These are phyloP conservation scores for Helicorthomorpha holstii DNA, from an alignment of 1,140 invertebrate species.

Conservation along the genomic window DNA sequence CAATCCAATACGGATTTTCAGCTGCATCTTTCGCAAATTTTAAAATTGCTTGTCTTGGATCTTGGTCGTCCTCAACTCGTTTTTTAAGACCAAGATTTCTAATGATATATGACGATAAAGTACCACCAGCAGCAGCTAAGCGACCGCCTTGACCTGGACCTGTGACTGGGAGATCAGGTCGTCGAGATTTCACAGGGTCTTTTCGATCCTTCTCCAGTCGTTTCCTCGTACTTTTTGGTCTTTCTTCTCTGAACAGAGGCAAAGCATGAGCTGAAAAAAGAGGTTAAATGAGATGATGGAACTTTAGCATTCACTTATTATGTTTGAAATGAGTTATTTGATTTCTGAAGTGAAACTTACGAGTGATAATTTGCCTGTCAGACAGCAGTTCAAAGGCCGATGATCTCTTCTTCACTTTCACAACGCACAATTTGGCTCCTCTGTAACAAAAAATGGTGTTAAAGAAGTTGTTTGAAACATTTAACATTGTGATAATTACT, in stretches of 20 bases:
- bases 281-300: too few relatives aligned
- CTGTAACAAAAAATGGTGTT: conserved; percentile 24
- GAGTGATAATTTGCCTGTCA: conserved; percentile 88
- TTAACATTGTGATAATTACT: background rate
- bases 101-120: conserved; percentile 92
- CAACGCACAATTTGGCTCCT: conserved; percentile 78
- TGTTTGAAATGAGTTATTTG: too few relatives aligned
- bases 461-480: background rate
- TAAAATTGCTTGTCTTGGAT: conserved; percentile 91
- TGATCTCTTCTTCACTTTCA: conserved; percentile 49
- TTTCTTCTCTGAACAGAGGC: conserved; percentile 85
- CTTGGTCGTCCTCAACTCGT: conserved; percentile 83
- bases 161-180: conserved; percentile 87
- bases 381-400: conserved; percentile 53
- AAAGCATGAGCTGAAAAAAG: conserved; percentile 58
- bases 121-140: conserved; percentile 86
- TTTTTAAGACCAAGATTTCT: conserved; percentile 86
- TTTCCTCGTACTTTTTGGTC: conserved; percentile 72
- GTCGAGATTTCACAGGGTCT: conserved; percentile 77
- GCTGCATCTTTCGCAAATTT: conserved; percentile 91
- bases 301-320: too few relatives aligned
- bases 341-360: conserved; percentile 24
- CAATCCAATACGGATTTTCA: conserved; percentile 93
- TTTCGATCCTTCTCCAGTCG: conserved; percentile 79
- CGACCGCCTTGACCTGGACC: conserved; percentile 79